Evolutionary conservation across 2,888 invertebrate genomes (phyloP).

Genomic region (Abrostola triplasia): DNA sequence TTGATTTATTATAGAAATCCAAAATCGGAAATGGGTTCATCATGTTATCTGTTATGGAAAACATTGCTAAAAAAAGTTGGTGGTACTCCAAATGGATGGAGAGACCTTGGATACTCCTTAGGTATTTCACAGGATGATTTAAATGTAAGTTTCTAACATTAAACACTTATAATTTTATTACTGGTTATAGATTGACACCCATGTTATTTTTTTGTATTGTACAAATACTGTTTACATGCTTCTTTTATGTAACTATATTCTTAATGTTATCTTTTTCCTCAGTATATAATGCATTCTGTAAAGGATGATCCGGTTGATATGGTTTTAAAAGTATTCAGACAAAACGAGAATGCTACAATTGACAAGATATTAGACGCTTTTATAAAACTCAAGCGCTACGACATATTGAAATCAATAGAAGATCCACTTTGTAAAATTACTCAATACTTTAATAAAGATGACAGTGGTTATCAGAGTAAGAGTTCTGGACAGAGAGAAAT

Average conservation of each 20-base stretch:
- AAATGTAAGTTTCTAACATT: constrained; percentile 70
- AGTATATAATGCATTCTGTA: constrained; percentile 87
- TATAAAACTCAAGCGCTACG: constrained; percentile 83
- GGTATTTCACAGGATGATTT: constrained; percentile 77
- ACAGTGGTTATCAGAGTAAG: constrained; percentile 82
- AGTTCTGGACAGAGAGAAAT: constrained; percentile 73
- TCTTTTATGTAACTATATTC: constrained; percentile 8
- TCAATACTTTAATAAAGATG: constrained; percentile 78
- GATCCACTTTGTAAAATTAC: constrained; percentile 76
- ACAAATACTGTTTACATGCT: not conserved
- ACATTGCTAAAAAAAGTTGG: constrained; percentile 78
- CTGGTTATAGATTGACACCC: constrained; percentile 25
- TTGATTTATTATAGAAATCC: constrained; percentile 79
- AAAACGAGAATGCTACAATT: constrained; percentile 85
- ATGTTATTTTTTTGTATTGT: not conserved
- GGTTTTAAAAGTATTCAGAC: constrained; percentile 85
- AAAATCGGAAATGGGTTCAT: constrained; percentile 74
- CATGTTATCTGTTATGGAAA: constrained; percentile 81
- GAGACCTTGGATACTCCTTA: constrained; percentile 76
- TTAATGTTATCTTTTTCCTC: constrained; percentile 52
- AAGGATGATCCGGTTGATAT: constrained; percentile 87
- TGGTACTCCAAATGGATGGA: constrained; percentile 80
- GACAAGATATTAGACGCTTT: constrained; percentile 86
- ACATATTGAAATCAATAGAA: constrained; percentile 85
- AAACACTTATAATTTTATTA: not conserved